Conservation (phyloP, 2,113 vertebrate genomes). For the Semnornis frantzii region DNA sequence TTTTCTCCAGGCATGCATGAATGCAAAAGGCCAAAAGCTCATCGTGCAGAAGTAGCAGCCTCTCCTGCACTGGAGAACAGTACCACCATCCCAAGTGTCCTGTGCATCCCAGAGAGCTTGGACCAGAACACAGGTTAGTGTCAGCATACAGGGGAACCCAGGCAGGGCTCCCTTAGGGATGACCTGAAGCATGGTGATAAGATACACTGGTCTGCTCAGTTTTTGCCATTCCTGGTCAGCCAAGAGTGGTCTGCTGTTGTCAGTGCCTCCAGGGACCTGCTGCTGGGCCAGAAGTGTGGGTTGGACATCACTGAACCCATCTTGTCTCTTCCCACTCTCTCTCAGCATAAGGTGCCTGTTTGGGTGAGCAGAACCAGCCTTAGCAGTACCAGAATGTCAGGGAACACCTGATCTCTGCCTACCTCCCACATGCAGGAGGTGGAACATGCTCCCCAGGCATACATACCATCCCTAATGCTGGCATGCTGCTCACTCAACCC, state of each 20-base stretch:
- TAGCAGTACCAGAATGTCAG: background rate
- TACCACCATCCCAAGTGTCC: background rate
- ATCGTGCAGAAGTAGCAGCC: background rate
- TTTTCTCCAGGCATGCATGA: background rate
- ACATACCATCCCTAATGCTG: background rate
- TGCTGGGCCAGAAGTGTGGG: background rate
- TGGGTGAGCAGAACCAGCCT: background rate
- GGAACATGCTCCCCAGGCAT: background rate
- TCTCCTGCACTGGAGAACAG: background rate
- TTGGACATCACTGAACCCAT: background rate
- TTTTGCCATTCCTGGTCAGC: background rate
- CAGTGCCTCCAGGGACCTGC: background rate
- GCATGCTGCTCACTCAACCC: background rate
- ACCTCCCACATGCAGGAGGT: background rate
- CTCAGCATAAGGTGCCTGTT: background rate
- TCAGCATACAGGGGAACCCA: rapidly evolving
- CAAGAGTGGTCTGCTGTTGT: background rate
- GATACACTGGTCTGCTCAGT: background rate
- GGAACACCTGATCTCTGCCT: background rate
- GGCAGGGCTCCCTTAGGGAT: background rate
- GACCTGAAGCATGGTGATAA: background rate
- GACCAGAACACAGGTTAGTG: background rate
- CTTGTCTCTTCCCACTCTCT: background rate
- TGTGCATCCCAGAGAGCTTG: background rate
- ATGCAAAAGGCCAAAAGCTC: background rate